Evolutionary conservation across 2,113 vertebrate species (phyloP).

Genomic region (Myxocyprinus asiaticus): DNA sequence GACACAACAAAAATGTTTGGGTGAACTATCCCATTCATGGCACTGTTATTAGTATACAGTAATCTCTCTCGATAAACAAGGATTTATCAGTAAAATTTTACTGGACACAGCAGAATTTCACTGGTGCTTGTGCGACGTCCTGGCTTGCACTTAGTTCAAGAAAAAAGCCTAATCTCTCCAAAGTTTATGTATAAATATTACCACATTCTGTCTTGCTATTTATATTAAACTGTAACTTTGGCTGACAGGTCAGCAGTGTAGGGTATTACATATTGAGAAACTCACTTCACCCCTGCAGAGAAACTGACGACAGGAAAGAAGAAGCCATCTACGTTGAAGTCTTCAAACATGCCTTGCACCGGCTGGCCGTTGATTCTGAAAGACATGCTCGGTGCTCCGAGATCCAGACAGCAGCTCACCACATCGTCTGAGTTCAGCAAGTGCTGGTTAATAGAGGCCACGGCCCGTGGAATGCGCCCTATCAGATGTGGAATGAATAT

Average conservation of each 20-base stretch:
- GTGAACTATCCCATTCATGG: too few species aligned
- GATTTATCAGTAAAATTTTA: too few species aligned
- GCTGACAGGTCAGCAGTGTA: neutral
- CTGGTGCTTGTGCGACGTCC: too few species aligned
- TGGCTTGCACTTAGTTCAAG: too few species aligned
- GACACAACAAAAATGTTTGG: too few species aligned
- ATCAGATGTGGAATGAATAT: conserved; percentile 8
- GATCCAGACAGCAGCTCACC: conserved; percentile 95
- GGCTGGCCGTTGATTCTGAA: conserved; percentile 97
- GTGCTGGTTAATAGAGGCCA: conserved; percentile 95
- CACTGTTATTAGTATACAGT: too few species aligned
- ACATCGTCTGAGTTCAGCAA: conserved; percentile 91
- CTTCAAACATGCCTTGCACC: conserved; percentile 98
- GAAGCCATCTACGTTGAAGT: conserved; percentile 91
- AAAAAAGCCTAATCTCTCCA: neutral
- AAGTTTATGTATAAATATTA: too few species aligned
- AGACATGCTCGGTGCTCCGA: conserved; percentile 93
- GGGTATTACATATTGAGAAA: neutral
- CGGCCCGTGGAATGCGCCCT: conserved; percentile 91
- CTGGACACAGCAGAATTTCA: too few species aligned
- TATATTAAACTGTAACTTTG: conserved; percentile 26
- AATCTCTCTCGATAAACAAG: too few species aligned
- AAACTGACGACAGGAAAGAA: conserved; percentile 97
- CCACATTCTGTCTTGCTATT: conserved; percentile 42
- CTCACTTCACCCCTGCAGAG: conserved; percentile 97